These are phyloP conservation scores for Caiman crocodilus DNA, from an alignment of 2,797 vertebrate species.

Conservation along the genomic window DNA sequence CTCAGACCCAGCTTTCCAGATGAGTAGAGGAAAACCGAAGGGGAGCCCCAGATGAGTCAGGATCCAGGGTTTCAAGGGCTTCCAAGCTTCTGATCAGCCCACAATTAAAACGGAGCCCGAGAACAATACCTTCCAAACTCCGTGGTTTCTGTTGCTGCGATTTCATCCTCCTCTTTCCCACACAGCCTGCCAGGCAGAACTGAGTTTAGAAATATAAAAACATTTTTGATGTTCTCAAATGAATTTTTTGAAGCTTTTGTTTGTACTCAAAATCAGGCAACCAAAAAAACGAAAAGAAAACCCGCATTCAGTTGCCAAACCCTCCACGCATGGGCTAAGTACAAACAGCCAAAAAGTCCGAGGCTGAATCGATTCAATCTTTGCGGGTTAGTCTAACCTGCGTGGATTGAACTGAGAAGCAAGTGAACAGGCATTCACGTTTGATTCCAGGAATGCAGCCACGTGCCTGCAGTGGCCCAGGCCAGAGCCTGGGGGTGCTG, in stretches of 20 bases:
- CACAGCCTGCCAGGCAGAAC: too few species aligned
- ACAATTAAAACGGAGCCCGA: neutral
- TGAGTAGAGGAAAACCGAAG: constrained; percentile 23
- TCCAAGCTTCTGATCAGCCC: neutral
- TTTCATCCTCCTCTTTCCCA: too few species aligned
- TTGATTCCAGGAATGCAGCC: too few species aligned
- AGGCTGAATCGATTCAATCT: too few species aligned
- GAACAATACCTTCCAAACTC: neutral
- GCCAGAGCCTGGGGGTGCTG: too few species aligned
- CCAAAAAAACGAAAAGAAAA: neutral
- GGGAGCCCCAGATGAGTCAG: neutral
- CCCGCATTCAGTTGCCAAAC: neutral
- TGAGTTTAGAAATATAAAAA: too few species aligned
- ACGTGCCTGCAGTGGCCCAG: too few species aligned
- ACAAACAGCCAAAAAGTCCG: too few species aligned
- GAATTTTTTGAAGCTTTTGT: neutral
- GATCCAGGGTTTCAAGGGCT: neutral
- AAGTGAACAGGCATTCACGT: too few species aligned
- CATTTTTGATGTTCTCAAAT: neutral
- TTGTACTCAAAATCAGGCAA: neutral
- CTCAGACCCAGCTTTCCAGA: constrained; percentile 37
- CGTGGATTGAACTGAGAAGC: too few species aligned
- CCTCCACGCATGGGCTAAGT: neutral
- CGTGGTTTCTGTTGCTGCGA: neutral
- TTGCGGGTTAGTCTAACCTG: too few species aligned